Evolutionary conservation across 2,797 vertebrate species (phyloP).

Genomic region (Leptoclinus maculatus): DNA sequence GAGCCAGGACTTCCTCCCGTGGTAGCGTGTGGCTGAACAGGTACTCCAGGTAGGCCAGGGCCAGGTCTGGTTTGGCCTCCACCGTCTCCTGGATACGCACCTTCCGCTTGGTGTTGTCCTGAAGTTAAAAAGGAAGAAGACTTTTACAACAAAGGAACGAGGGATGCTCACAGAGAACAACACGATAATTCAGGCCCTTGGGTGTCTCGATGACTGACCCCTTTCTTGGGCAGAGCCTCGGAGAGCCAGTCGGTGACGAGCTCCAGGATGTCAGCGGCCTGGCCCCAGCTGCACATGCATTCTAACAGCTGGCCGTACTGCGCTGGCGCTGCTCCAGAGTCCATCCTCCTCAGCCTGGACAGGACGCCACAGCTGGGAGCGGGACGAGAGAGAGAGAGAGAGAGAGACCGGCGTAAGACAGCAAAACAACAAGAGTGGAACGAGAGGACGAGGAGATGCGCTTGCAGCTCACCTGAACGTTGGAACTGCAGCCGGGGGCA

Average conservation of each 20-base stretch:
- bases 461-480: conserved; percentile 88
- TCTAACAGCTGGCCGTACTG: conserved; percentile 88
- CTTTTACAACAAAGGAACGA: neutral
- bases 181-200: neutral
- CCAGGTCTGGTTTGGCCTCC: conserved; percentile 89
- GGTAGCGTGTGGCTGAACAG: conserved; percentile 85
- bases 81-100: conserved; percentile 83
- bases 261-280: conserved; percentile 86
- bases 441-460: neutral
- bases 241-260: conserved; percentile 90
- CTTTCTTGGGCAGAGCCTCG: conserved; percentile 66
- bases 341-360: conserved; percentile 88
- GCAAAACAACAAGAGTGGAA: neutral
- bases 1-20: conserved; percentile 83
- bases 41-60: conserved; percentile 89
- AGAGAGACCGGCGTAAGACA: neutral
- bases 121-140: conserved; percentile 3
- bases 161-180: no score
- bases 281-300: conserved; percentile 94
- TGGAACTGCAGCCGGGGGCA: conserved; percentile 88
- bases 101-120: conserved; percentile 77
- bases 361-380: conserved; percentile 88
- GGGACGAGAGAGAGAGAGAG: neutral
- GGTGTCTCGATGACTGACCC: conserved; percentile 70
- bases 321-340: conserved; percentile 73